Evolutionary conservation across 2,888 invertebrate species (phyloP).

Genomic region (Caenorhabditis wallacei): DNA sequence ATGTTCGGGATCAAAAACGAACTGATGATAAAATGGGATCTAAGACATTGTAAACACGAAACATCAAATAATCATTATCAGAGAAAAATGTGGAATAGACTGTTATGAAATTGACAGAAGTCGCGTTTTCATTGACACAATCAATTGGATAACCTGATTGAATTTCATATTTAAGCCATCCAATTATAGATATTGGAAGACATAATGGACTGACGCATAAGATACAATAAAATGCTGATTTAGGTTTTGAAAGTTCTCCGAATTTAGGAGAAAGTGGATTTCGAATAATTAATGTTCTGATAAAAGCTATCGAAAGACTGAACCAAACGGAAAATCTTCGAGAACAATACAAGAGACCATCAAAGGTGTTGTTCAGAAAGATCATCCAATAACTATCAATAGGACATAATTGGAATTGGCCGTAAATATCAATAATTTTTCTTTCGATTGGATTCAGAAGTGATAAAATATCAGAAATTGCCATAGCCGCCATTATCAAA

Average conservation of each 20-base stretch:
- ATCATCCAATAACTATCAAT: neutral
- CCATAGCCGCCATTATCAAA: constrained; percentile 11
- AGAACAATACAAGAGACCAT: neutral
- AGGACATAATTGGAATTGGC: neutral
- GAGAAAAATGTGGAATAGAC: neutral
- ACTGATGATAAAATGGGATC: neutral
- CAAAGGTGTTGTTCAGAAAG: neutral
- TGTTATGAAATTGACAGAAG: neutral
- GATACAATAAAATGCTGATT: neutral
- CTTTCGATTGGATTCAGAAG: constrained; percentile 2
- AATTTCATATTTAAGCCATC: neutral
- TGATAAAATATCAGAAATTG: constrained; percentile 4
- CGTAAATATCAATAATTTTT: neutral
- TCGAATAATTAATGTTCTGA: constrained; percentile 22
- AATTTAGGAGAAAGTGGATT: constrained; percentile 11
- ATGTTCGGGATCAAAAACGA: neutral
- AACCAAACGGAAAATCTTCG: constrained; percentile 35
- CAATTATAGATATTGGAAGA: constrained; percentile 2
- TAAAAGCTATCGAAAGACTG: constrained; percentile 23
- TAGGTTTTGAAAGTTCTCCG: constrained; percentile 4
- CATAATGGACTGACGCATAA: neutral
- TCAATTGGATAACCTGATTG: too few relatives aligned
- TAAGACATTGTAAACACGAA: neutral
- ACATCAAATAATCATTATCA: neutral
- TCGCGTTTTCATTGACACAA: neutral